phyloP scores from a whole-genome alignment of 2,888 invertebrate genomes.

The Drosophila nr. fundita region DNA sequence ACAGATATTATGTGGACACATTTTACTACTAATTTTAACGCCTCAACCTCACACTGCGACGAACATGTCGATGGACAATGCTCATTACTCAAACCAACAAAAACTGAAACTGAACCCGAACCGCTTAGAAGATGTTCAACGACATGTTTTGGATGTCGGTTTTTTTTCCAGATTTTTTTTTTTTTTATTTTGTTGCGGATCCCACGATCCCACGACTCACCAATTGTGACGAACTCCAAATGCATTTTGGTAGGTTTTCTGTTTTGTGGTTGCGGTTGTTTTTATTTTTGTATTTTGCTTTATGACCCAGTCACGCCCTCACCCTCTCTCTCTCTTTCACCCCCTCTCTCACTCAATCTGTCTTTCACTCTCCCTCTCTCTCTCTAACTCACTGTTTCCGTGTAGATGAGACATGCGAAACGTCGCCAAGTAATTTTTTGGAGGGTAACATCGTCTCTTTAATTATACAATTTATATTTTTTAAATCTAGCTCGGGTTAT shows the following conservation, averaged over 20 bases:
- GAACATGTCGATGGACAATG: constrained; percentile 60
- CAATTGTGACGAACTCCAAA: constrained; percentile 36
- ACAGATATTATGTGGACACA: constrained; percentile 41
- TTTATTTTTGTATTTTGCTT: constrained; percentile 38
- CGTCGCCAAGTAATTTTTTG: constrained; percentile 10
- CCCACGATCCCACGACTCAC: constrained; percentile 71
- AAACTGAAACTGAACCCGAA: constrained; percentile 37
- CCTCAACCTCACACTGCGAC: constrained; percentile 32
- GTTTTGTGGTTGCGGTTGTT: constrained; percentile 26
- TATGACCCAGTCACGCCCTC: constrained; percentile 61
- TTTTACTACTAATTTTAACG: constrained; percentile 70
- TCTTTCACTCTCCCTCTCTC: constrained; percentile 3
- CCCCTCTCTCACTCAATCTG: background rate
- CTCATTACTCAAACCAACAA: constrained; percentile 66
- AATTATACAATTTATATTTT: constrained; percentile 70
- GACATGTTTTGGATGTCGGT: constrained; percentile 10
- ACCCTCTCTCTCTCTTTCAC: constrained; percentile 1
- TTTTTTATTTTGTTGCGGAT: constrained; percentile 28
- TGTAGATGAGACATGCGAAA: constrained; percentile 21
- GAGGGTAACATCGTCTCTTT: constrained; percentile 36
- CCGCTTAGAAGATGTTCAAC: constrained; percentile 50
- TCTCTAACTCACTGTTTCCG: constrained; percentile 1
- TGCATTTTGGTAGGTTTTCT: constrained; percentile 45
- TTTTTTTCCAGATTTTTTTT: constrained; percentile 11
- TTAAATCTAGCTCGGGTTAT: constrained; percentile 42